Percentiles rank a stretch among this genome's conserved stretches.
These are phyloP conservation scores for Venturia canescens DNA, from an alignment of 1,140 invertebrate species.

Conservation along the genomic window DNA sequence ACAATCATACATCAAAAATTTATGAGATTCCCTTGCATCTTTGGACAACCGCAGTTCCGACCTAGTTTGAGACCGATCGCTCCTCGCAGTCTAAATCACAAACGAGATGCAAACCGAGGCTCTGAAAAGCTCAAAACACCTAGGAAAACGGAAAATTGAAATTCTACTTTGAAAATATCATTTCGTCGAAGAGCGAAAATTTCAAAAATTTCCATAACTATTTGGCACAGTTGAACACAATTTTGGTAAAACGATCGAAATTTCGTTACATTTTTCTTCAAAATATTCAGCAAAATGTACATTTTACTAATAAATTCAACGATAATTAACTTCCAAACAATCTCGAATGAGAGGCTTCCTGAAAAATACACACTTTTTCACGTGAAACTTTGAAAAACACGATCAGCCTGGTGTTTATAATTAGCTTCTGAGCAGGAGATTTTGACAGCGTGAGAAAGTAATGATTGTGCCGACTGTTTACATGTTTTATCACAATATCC, in stretches of 20 bases:
- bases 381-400: too few species aligned
- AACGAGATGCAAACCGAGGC: not conserved
- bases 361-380: too few species aligned
- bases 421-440: not conserved
- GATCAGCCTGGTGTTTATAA: not conserved
- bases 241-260: too few species aligned
- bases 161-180: not conserved
- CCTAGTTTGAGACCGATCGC: not conserved
- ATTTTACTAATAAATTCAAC: too few species aligned
- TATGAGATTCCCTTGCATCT: constrained; percentile 11
- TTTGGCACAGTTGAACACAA: too few species aligned
- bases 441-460: constrained; percentile 17
- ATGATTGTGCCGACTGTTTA: not conserved
- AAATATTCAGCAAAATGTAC: too few species aligned
- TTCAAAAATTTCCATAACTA: not conserved
- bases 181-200: not conserved
- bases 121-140: not conserved
- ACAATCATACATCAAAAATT: constrained; percentile 19
- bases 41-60: not conserved
- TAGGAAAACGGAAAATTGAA: not conserved
- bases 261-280: too few species aligned
- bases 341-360: too few species aligned
- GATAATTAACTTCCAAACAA: too few species aligned
- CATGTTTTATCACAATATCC: constrained; percentile 16
- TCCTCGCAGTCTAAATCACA: constrained; percentile 15